Conservation (phyloP, 2,888 invertebrate species). For the Drosophila peninsularis region DNA sequence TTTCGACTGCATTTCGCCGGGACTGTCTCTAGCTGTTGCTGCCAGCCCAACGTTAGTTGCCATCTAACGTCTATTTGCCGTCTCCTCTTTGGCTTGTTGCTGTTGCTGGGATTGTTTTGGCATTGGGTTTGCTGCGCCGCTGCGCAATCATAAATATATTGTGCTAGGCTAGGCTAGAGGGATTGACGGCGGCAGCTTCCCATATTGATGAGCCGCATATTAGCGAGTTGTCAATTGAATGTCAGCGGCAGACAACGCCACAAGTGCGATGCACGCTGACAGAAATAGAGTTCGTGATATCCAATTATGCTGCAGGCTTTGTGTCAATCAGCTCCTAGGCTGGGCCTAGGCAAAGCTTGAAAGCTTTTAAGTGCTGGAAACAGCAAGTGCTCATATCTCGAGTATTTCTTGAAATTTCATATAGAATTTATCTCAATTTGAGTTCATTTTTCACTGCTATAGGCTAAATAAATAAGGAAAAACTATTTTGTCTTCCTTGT, state of each 20-base stretch:
- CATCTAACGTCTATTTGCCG: slow-evolving; percentile 40
- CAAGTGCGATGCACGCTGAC: slow-evolving; percentile 46
- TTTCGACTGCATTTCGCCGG: slow-evolving; percentile 38
- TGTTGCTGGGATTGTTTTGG: slow-evolving; percentile 10
- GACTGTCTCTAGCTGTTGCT: slow-evolving; percentile 16
- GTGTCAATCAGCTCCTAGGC: slow-evolving; percentile 13
- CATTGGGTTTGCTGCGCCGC: slow-evolving; percentile 34
- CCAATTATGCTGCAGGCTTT: slow-evolving; percentile 29
- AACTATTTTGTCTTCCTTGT: slow-evolving; percentile 10
- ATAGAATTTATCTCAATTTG: not conserved
- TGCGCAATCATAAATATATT: slow-evolving; percentile 75
- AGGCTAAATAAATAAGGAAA: not conserved
- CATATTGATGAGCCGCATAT: slow-evolving; percentile 29
- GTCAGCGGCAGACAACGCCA: slow-evolving; percentile 37
- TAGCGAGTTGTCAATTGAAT: slow-evolving; percentile 23
- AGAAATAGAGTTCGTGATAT: slow-evolving; percentile 10
- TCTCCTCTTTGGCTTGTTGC: slow-evolving; percentile 15
- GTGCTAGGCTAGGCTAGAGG: slow-evolving; percentile 64
- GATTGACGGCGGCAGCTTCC: slow-evolving; percentile 10
- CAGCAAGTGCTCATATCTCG: not conserved
- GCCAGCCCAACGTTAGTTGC: slow-evolving; percentile 37
- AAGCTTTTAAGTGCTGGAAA: not conserved
- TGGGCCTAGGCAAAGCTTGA: not conserved
- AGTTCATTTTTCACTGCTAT: not conserved
- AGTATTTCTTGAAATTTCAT: not conserved